Base-by-base conservation (phyloP, 1,140 invertebrate genomes). In the Drosophila leontia region DNA sequence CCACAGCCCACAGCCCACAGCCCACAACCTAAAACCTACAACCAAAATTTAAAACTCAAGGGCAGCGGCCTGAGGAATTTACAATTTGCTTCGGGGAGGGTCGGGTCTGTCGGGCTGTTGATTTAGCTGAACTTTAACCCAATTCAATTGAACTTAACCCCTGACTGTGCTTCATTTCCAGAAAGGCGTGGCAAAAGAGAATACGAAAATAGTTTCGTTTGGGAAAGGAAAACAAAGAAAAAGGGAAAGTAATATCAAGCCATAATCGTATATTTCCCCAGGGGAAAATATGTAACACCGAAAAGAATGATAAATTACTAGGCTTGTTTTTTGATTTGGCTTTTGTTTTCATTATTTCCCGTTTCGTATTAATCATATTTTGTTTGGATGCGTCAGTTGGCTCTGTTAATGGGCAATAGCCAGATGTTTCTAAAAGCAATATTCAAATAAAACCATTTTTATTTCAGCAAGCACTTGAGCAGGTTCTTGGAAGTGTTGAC, bases 121-220 rank as follows among this genome's bases (percentile, higher is more conserved):
- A 42, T 19, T 42, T 35, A 29, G 13, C 47, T 56, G 67, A 45
- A 23, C 48, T 69, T 69, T 69, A 34, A 35, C 35, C 65, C 29
- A 65, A 23, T 67, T 67, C 44, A 67, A 67, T 68, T 68, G 44
- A 68, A 51, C 64, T 51, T 51, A 68, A 68, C 64, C 45, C 35
- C 35, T 17, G 44, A 17, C 42, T 26, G 35, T 13, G 61, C 15
- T 15, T 26, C 35, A 34, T 19, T 23, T n/a, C 17, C 19, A 29
- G 12, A 42, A 17, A 34, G 17, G 17, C 39, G 17, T 39, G 47
- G 44, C 61, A n/a, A 32, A 41, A 32, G 37, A 37, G 35, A 48
- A 50, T 45, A 47, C 53, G 39, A 44, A 62, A 67, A 68, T 55
- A 55, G 39, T 55, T 51, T 32, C 39, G 32, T 68, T 68, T 19